Conservation (phyloP, 2,113 vertebrate genomes). For the Sakesphorus luctuosus region DNA sequence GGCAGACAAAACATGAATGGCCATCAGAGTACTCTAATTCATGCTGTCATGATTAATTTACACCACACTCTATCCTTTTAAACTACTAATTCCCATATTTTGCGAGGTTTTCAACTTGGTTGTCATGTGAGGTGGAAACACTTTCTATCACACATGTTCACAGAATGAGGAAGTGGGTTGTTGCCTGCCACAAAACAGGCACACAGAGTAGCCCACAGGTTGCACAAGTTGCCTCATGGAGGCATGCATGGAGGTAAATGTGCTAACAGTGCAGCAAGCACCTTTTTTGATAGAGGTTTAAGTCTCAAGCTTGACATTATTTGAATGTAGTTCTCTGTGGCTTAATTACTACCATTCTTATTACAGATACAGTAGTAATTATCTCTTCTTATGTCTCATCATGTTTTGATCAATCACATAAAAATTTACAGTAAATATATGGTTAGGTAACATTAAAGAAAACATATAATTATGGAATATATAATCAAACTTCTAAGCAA, state of each 20-base stretch:
- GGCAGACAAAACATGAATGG: not conserved
- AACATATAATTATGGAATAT: conserved; percentile 81
- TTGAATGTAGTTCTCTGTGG: conserved; percentile 70
- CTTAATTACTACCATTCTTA: conserved; percentile 83
- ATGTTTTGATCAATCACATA: conserved; percentile 82
- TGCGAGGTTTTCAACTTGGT: accelerated
- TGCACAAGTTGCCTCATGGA: accelerated
- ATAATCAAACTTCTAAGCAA: conserved; percentile 76
- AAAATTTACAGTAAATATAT: conserved; percentile 83
- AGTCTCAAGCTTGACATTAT: conserved; percentile 62
- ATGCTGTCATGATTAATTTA: not conserved
- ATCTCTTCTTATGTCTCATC: conserved; percentile 80
- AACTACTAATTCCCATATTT: not conserved
- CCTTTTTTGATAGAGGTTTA: conserved; percentile 63
- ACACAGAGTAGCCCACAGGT: not conserved
- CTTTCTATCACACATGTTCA: not conserved
- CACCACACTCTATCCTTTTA: not conserved
- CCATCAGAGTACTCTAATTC: not conserved
- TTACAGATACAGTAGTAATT: conserved; percentile 79
- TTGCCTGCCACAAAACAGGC: not conserved
- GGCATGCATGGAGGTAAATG: accelerated
- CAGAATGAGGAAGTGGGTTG: accelerated
- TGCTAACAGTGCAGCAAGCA: conserved; percentile 13
- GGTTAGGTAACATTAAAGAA: conserved; percentile 80
- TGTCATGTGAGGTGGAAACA: not conserved